Evolutionary conservation across 2,888 invertebrate genomes (phyloP).

Genomic region (Subacronicta megacephala): DNA sequence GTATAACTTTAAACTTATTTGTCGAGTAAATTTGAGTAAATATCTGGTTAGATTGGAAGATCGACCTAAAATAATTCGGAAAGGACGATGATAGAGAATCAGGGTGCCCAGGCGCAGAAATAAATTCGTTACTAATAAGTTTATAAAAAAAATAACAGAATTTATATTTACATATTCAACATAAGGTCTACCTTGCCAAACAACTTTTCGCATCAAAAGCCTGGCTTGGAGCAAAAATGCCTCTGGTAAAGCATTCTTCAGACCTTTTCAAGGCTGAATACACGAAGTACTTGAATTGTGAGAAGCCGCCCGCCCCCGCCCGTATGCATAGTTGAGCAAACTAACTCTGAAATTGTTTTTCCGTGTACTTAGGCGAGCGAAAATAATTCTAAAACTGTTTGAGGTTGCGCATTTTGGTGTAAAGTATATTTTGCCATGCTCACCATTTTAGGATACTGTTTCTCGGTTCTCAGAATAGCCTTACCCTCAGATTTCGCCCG

Average conservation of each 20-base stretch:
- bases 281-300: slow-evolving; percentile 32
- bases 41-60: too few relatives aligned
- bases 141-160: neutral
- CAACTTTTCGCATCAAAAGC: slow-evolving; percentile 32
- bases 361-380: slow-evolving; percentile 10
- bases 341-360: slow-evolving; percentile 44
- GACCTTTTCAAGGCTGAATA: slow-evolving; percentile 42
- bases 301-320: slow-evolving; percentile 19
- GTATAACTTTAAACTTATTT: too few relatives aligned
- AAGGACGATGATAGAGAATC: too few relatives aligned
- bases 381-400: slow-evolving; percentile 16
- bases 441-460: neutral
- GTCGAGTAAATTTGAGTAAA: too few relatives aligned
- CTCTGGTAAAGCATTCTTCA: slow-evolving; percentile 31
- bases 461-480: too few relatives aligned
- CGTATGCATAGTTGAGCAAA: slow-evolving; percentile 44
- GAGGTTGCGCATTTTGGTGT: neutral
- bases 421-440: neutral
- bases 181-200: slow-evolving; percentile 7
- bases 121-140: neutral
- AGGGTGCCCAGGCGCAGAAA: neutral
- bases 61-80: too few relatives aligned
- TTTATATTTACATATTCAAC: neutral
- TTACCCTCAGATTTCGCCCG: too few relatives aligned
- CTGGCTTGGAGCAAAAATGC: slow-evolving; percentile 20